Evolutionary conservation across 1,140 invertebrate species (phyloP).

Genomic region (Listronotus oregonensis): DNA sequence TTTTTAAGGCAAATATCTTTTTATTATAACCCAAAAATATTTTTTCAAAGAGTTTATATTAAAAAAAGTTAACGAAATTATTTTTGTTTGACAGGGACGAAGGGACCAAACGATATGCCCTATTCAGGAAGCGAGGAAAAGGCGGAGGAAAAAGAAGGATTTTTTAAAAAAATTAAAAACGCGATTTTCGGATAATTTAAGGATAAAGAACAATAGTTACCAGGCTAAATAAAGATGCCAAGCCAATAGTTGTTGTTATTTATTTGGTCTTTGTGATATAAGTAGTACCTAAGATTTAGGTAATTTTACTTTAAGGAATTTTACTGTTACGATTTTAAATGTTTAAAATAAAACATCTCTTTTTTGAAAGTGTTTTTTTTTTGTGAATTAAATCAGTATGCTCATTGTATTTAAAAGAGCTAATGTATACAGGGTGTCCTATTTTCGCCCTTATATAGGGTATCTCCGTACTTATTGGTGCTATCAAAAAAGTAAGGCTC

Average conservation of each 20-base stretch:
- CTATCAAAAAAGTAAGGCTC: no score
- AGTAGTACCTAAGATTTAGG: neutral
- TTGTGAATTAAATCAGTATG: no score
- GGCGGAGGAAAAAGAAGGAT: slow-evolving; percentile 56
- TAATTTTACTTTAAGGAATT: slow-evolving; percentile 1
- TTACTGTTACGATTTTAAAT: slow-evolving; percentile 13
- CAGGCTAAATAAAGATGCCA: slow-evolving; percentile 16
- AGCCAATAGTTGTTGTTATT: slow-evolving; percentile 26
- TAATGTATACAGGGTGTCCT: no score
- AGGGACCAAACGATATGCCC: slow-evolving; percentile 46
- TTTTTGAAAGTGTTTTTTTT: no score
- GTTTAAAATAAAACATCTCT: neutral
- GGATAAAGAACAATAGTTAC: slow-evolving; percentile 21
- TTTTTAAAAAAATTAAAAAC: slow-evolving; percentile 67
- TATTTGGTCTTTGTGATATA: slow-evolving; percentile 23
- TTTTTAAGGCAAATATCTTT: no score
- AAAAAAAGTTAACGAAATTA: slow-evolving; percentile 33
- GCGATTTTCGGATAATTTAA: slow-evolving; percentile 66
- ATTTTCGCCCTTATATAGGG: no score
- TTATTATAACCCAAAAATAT: no score
- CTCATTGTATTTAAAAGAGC: no score
- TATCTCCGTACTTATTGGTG: no score
- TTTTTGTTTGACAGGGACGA: slow-evolving; percentile 52
- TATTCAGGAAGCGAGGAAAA: slow-evolving; percentile 59
- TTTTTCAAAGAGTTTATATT: no score